Percentiles rank a stretch among this genome's conserved stretches.
Conservation (phyloP, 1,140 invertebrate species). For the Leptonema lineaticorne region DNA sequence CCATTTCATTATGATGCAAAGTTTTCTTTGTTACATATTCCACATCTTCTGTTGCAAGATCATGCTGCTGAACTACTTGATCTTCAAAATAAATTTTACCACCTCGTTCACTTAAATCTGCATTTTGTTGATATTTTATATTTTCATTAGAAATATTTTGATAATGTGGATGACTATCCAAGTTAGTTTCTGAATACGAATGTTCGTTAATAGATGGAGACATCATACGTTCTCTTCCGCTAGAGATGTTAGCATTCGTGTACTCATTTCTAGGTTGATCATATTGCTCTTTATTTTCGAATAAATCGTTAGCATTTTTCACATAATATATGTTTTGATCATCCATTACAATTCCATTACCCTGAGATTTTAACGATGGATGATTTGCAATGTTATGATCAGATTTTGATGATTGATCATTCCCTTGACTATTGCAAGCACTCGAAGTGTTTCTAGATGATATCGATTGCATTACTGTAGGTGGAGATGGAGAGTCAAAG, state of each 20-base stretch:
- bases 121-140: background rate
- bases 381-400: constrained; percentile 5
- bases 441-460: constrained; percentile 28
- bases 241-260: constrained; percentile 3
- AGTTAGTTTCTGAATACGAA: constrained; percentile 17
- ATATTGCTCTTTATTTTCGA: background rate
- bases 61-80: constrained; percentile 2
- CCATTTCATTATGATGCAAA: constrained; percentile 2
- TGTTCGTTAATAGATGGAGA: constrained; percentile 30
- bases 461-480: constrained; percentile 23
- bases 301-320: constrained; percentile 13
- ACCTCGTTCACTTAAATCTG: background rate
- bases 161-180: constrained; percentile 6
- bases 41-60: background rate
- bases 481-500: constrained; percentile 52
- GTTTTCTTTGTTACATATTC: constrained; percentile 12
- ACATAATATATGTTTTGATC: constrained; percentile 31
- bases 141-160: background rate
- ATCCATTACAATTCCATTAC: constrained; percentile 30
- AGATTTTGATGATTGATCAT: background rate
- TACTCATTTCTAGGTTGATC: background rate
- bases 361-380: constrained; percentile 15
- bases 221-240: constrained; percentile 15
- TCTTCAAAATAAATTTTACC: constrained; percentile 36
- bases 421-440: background rate